Evolutionary conservation across 2,888 invertebrate species (phyloP), one percentile per base, ranked within the genome.

Genomic region (Tryphoninae sp.): DNA sequence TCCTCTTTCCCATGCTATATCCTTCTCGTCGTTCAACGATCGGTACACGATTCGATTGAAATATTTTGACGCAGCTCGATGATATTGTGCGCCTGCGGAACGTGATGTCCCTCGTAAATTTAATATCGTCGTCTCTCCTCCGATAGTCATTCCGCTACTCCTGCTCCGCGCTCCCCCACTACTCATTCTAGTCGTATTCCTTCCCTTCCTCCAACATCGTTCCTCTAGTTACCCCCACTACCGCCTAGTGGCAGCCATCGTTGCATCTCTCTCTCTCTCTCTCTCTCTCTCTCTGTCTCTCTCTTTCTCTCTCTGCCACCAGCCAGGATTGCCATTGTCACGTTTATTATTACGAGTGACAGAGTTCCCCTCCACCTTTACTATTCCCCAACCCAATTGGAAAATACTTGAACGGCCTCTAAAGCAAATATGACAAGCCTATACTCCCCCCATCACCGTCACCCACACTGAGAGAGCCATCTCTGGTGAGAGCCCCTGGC

Each of bases 61-160:
- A 83, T 84, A 84, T 84, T 82, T 84, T 81, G 82, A 83, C 79
- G 73, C 73, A 55, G 59, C 61, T 77, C 65, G 80, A 82, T 80
- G 69, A 83, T 81, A 81, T 79, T 74, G 79, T 77, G 72, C 65
- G 77, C 75, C 68, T 55, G 79, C 76, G 55, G 72, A 78, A 74
- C 76, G 73, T 69, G 73, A 59, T 59, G 67, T 73, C 78, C 62
- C 78, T 76, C 59, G 40, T 71, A 82, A 84, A 85, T 85, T 84
- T 80, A 84, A 85, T 85, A 85, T 84, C 73, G 79, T 78, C 69
- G 4, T 72, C 78, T 80, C 45, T 33, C 80, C 75, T 73, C 76
- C 45, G 74, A 74, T 77, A 76, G 74, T 61, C 68, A 53, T 78
- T 26, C 51, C 55, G 51, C 13, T 9, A 45, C 13, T 45, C 45